phyloP scores from a whole-genome alignment of 2,113 vertebrate species.

The Labeo catla region DNA sequence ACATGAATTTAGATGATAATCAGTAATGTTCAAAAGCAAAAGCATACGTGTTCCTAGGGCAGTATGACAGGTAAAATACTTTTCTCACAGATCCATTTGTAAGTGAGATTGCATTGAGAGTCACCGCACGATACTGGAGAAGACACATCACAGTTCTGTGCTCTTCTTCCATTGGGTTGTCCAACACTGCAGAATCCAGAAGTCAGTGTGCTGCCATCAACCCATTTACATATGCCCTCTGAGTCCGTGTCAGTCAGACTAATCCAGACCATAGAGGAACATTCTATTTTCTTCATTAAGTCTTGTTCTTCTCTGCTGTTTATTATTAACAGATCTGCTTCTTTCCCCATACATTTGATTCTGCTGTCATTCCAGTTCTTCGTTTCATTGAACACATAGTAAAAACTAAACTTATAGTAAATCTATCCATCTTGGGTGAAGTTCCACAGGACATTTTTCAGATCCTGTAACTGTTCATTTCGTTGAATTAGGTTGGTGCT shows the following conservation, averaged over 20 bases:
- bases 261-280: background rate
- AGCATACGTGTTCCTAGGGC: background rate
- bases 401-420: background rate
- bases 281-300: background rate
- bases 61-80: background rate
- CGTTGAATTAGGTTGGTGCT: background rate
- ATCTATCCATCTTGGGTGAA: background rate
- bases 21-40: background rate
- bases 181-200: background rate
- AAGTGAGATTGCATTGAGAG: background rate
- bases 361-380: constrained; percentile 12
- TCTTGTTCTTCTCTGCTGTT: background rate
- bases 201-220: background rate
- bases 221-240: background rate
- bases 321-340: constrained; percentile 1
- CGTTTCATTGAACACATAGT: background rate
- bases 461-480: background rate
- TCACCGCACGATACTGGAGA: background rate
- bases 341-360: background rate
- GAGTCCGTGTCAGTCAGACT: background rate
- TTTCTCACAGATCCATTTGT: background rate
- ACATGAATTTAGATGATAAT: background rate
- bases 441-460: background rate
- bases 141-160: background rate
- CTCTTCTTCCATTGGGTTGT: background rate